Evolutionary conservation across 2,888 invertebrate genomes (phyloP), one percentile per base, ranked within the genome.

Genomic region (Cremastobaeus sp.): DNA sequence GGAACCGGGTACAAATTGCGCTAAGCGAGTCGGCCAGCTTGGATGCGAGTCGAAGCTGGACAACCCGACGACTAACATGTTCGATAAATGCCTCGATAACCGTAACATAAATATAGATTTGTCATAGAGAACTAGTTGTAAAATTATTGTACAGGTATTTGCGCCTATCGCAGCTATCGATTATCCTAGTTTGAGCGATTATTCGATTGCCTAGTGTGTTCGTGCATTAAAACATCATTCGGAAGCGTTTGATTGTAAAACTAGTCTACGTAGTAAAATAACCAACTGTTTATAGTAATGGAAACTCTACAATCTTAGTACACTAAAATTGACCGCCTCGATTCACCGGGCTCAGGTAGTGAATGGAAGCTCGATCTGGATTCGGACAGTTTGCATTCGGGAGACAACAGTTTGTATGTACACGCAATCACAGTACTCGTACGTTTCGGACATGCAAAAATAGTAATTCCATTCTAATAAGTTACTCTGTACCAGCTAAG

Each of bases 1-100:
- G 37, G 18, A 35, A 35, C 6, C 34, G 48, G 50, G 57, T 59
- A 69, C 69, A 77, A 77, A 75, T 68, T 76, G 76, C 77, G 74
- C 60, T 71, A 54, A 41, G 52, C 28, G 64, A 69, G 50, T 62
- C 39, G 20, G 64, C 69, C n/a, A 48, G 66, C 15, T 57, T 48
- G 37, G 35, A 11, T 6, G 6, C 20, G 9, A 8, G 14, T 45
- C 52, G 39, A 65, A 37, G 5, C 65, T 30, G 21, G 55, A 65
- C 21, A 54, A 64, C 43, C 37, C 54, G 12, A 25, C 39, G 17
- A 15, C 25, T 54, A 54, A 54, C 34, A 37, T 54, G 0, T 9
- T 28, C 3, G 8, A 20, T 65, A 47, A 54, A 65, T 45, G 54
- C 37, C 65, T 54, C 54, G 54, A 52, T 17, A 9, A 9, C 47